Evolutionary conservation across 1,140 invertebrate genomes (phyloP), one percentile per base, ranked within the genome.

Genomic region (Cydia splendana): DNA sequence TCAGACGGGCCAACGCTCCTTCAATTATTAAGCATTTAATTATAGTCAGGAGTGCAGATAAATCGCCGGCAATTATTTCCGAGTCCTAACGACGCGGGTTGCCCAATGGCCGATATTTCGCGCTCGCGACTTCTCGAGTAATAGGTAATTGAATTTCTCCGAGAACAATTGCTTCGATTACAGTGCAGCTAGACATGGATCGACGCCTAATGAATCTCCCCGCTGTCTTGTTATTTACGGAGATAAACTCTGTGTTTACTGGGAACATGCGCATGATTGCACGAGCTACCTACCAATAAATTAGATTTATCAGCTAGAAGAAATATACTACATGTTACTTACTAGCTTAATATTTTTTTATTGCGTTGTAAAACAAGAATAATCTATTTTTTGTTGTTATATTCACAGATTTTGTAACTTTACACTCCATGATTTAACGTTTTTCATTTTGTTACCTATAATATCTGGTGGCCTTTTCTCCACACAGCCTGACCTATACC

Each of bases 101-200:
- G 87, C 83, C 82, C 83, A 86, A 88, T 87, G 82, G 80, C 79
- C 84, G 79, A 83, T 84, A 88, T 88, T 88, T 84, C 45, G 84
- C 85, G 84, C 80, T 80, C 80, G 84, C 85, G 84, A 80, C 85
- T 84, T 82, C 82, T 80, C 84, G 80, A 82, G 82, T 84, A 87
- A 88, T 91, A 62, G 57, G 57, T 90, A 91, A 91, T 92, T 91
- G 87, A 92, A 92, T 91, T 91, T 91, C 86, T 85, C 78, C 65
- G 82, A 91, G 90, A 93, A 91, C 91, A 91, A 91, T 93, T 93
- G 91, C 90, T 85, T 91, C 91, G 88, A 93, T 93, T 93, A 91
- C 88, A 88, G 86, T 84, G 83, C 86, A 82, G 85, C 83, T 83
- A 86, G 87, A 90, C 90, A 89, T 85, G 87, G 89, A 91, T 90